Percentiles rank a stretch among this genome's conserved stretches.
Conservation (phyloP, 2,113 vertebrate genomes). For the Stictonetta naevosa region DNA sequence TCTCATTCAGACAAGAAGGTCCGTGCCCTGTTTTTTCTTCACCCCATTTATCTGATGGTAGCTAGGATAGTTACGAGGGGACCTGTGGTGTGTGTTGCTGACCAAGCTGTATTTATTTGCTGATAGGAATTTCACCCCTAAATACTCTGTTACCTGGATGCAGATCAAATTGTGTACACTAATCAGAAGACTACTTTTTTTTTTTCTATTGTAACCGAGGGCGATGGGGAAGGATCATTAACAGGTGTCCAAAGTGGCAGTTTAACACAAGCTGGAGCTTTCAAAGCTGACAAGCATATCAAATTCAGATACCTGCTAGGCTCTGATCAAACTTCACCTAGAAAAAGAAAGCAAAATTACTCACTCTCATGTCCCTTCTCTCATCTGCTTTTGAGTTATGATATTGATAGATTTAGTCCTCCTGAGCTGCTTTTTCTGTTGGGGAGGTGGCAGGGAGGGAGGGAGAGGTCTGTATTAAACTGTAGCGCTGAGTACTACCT, state of each 20-base stretch:
- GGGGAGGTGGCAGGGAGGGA: too few species aligned
- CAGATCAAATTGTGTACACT: not conserved
- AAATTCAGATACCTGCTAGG: not conserved
- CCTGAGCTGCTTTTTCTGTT: not conserved
- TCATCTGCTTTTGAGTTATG: not conserved
- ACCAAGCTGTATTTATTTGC: not conserved
- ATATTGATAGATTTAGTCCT: not conserved
- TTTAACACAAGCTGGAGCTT: not conserved
- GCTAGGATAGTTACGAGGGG: not conserved
- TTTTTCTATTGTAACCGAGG: not conserved
- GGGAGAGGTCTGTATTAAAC: not conserved
- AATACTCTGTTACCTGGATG: not conserved
- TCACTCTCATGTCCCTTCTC: not conserved
- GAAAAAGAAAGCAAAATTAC: not conserved
- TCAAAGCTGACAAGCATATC: not conserved
- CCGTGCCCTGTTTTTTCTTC: not conserved
- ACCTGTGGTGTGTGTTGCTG: not conserved
- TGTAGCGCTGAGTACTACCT: not conserved
- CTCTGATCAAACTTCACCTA: not conserved
- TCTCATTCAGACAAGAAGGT: not conserved
- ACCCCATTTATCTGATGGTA: fast-evolving
- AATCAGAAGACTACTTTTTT: not conserved
- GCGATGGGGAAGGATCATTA: not conserved
- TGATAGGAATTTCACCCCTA: not conserved
- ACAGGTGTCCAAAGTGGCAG: not conserved